Evolutionary conservation across 2,888 invertebrate species (phyloP).

Genomic region (Argyresthia albistria): DNA sequence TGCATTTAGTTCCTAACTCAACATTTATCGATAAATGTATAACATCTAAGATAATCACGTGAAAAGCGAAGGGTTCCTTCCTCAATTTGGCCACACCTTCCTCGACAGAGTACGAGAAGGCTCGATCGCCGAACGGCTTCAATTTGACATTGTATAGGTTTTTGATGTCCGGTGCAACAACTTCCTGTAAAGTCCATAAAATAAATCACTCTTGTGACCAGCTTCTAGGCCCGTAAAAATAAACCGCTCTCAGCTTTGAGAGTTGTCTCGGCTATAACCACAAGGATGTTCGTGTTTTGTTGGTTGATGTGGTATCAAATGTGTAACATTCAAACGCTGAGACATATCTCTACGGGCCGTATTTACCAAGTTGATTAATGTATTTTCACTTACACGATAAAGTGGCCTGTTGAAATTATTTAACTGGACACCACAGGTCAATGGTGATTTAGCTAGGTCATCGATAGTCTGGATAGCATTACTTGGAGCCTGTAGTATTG

Average conservation of each 20-base stretch:
- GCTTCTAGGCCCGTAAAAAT: too few species aligned
- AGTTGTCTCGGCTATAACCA: too few species aligned
- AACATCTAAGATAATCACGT: background rate
- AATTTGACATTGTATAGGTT: background rate
- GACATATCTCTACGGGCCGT: background rate
- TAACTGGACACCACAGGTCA: slow-evolving; percentile 72
- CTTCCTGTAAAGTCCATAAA: background rate
- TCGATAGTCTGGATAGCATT: slow-evolving; percentile 64
- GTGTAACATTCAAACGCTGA: too few species aligned
- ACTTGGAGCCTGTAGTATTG: slow-evolving; percentile 75
- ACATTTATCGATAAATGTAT: too few species aligned
- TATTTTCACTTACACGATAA: slow-evolving; percentile 50
- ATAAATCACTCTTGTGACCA: too few species aligned
- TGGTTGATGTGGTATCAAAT: too few species aligned
- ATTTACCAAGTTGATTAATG: background rate
- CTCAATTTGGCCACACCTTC: background rate
- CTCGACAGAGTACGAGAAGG: background rate
- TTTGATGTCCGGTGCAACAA: background rate
- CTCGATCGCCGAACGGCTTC: background rate
- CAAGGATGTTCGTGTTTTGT: too few species aligned
- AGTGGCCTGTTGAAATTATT: slow-evolving; percentile 73
- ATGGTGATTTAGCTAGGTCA: slow-evolving; percentile 69
- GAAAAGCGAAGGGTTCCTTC: background rate
- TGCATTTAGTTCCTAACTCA: too few species aligned
- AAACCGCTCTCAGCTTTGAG: too few species aligned